Base-by-base conservation (phyloP, 2,113 vertebrate genomes). In the Triplophysa dalaica region DNA sequence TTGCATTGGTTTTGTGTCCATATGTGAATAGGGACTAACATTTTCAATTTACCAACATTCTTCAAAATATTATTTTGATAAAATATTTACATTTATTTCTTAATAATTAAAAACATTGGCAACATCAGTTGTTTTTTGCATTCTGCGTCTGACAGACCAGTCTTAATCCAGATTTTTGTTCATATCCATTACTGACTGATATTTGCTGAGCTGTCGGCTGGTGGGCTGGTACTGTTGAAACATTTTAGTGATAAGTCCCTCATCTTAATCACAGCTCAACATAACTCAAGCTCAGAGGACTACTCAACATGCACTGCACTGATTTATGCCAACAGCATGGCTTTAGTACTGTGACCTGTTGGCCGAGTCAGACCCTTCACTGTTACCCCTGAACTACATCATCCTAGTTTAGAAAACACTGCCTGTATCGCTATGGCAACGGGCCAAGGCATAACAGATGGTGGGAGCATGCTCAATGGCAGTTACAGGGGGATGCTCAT, bases 371-470 rank as follows among this genome's bases (percentile, higher is more conserved):
- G 43, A 29, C 24, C 63, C 52, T 70, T 61, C 66, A 75, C 60
- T 62, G 29, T 66, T 66, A 60, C 72, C 67, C 70, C 68, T 74
- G 68, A 75, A 74, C 77, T 77, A 76, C 41, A 29, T 43, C 77
- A 77, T 74, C 21, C 75, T 50, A 7, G 69, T 64, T 50, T 70
- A 45, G 63, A 68, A 29, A 77, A 79, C 76, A 62, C 66, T 61
- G 45, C 41, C 60, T 64, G 68, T 54, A 82, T 79, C 67, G 16
- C 70, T 67, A 79, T 85, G 79, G 82, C 82, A 76, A 81, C 43
- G n/a, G 48, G 48, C 82, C 82, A 85, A 24, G 26, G 62, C 13
- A 69, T 82, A 84, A 86, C 85, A 86, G 85, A 86, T 86, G 85
- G 82, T 70, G 19, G 26, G 70, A 63, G 67, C 26, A n/a, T 78